Conservation (phyloP, 2,797 vertebrate species). For the Lacerta bilineata region DNA sequence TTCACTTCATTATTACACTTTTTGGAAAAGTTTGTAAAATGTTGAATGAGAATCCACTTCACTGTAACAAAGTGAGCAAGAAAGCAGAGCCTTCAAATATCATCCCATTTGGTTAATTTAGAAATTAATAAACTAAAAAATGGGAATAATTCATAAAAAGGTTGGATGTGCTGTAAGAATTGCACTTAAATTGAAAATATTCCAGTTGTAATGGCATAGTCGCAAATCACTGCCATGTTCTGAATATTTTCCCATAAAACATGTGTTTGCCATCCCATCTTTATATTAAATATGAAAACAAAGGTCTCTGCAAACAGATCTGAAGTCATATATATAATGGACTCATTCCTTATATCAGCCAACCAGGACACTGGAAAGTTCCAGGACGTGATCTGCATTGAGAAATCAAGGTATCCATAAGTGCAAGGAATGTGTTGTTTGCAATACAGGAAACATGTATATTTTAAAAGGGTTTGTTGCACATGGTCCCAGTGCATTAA, state of each 20-base stretch:
- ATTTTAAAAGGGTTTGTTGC: background rate
- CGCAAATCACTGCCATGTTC: constrained; percentile 9
- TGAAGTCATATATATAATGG: constrained; percentile 46
- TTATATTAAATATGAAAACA: constrained; percentile 65
- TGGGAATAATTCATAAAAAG: background rate
- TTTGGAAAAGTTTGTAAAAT: background rate
- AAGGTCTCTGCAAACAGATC: constrained; percentile 61
- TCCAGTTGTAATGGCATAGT: background rate
- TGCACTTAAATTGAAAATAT: background rate
- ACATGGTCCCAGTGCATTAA: constrained; percentile 7
- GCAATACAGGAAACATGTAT: background rate
- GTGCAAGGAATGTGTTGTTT: constrained; percentile 29
- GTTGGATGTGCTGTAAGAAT: background rate
- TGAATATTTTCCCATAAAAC: constrained; percentile 49
- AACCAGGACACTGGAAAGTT: constrained; percentile 61
- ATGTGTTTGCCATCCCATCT: constrained; percentile 45
- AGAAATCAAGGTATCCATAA: constrained; percentile 50
- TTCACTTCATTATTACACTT: background rate
- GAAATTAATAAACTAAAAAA: background rate
- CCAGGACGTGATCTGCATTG: background rate
- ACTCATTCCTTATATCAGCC: constrained; percentile 47
- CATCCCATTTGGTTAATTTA: background rate
- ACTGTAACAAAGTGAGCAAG: background rate
- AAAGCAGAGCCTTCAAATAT: background rate
- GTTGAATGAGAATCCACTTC: no score